Evolutionary conservation across 1,140 invertebrate species (phyloP).

Genomic region (Cylas formicarius): DNA sequence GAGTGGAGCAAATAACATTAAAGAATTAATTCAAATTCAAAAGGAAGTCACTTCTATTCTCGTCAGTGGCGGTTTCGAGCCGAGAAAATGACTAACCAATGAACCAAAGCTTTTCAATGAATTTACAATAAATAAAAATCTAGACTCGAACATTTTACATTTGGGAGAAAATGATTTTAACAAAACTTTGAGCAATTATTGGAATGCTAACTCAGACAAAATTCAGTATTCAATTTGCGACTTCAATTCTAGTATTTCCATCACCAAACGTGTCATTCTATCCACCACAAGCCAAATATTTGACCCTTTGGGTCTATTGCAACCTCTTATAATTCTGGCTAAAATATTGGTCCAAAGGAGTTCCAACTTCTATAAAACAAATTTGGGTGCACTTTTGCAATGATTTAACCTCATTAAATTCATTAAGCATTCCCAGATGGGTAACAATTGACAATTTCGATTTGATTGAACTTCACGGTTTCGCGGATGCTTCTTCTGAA

Average conservation of each 20-base stretch:
- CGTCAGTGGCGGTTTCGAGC: background rate
- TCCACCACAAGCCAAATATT: conserved; percentile 1
- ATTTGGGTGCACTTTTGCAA: background rate
- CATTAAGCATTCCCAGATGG: background rate
- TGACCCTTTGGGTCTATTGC: background rate
- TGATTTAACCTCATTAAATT: conserved; percentile 1
- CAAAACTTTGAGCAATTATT: conserved; percentile 1
- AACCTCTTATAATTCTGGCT: background rate
- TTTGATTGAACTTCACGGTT: conserved; percentile 34
- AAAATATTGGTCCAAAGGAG: conserved; percentile 1
- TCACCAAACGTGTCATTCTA: conserved; percentile 6
- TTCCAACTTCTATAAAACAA: conserved; percentile 6
- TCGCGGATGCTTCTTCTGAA: conserved; percentile 37
- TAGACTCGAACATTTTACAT: background rate
- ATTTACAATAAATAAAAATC: background rate
- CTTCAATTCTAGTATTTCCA: background rate
- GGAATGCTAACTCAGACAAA: background rate
- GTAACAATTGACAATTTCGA: background rate
- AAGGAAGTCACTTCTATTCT: conserved; percentile 16
- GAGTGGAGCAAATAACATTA: conserved; percentile 28
- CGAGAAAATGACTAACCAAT: conserved; percentile 8
- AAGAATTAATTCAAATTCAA: conserved; percentile 19
- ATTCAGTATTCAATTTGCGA: conserved; percentile 5
- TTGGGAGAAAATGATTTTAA: background rate
- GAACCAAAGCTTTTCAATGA: background rate